Percentiles rank a stretch among this genome's conserved stretches.
Conservation (phyloP, 2,113 vertebrate genomes). For the Sphyrna mokarran region DNA sequence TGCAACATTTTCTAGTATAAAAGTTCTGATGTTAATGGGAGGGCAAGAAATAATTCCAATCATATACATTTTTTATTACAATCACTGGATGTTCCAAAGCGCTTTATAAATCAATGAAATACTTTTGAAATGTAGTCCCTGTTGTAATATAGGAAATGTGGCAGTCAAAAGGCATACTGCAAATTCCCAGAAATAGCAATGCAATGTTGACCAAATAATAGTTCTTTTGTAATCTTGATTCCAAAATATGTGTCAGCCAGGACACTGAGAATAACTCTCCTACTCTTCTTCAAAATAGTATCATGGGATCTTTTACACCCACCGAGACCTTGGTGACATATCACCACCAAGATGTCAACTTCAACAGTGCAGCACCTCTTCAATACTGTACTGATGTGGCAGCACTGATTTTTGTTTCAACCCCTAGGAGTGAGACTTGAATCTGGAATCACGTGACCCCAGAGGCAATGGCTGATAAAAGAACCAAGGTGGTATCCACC, state of each 20-base stretch:
- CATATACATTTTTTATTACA: not conserved
- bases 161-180: not conserved
- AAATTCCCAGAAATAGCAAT: not conserved
- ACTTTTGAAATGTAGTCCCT: not conserved
- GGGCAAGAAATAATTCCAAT: not conserved
- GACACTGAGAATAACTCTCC: too few species aligned
- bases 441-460: not conserved
- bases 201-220: not conserved
- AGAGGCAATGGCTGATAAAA: not conserved
- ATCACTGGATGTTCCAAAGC: not conserved
- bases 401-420: not conserved
- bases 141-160: not conserved
- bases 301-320: too few species aligned
- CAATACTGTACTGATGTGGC: not conserved
- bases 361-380: not conserved
- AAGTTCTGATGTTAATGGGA: not conserved
- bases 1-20: not conserved
- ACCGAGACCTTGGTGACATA: not conserved
- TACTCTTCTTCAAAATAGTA: too few species aligned
- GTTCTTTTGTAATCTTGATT: not conserved
- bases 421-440: not conserved
- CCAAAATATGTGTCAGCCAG: too few species aligned
- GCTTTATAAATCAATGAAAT: not conserved
- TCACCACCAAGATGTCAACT: not conserved
- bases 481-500: not conserved